Evolutionary conservation across 2,797 vertebrate genomes (phyloP).

Genomic region (Oreonectes daqikongensis): DNA sequence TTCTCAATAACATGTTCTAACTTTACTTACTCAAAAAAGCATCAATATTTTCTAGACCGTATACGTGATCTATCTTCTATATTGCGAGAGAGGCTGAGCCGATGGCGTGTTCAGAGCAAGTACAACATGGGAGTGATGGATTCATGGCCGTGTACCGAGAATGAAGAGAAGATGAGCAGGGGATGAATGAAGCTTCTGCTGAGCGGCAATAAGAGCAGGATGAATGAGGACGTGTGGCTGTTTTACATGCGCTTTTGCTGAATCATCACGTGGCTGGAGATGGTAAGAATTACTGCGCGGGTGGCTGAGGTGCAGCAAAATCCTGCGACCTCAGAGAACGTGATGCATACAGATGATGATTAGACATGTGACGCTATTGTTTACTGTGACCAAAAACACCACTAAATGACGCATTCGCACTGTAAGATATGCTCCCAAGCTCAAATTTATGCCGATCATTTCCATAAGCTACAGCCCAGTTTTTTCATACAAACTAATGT

Average conservation of each 20-base stretch:
- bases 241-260: constrained; percentile 72
- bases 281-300: constrained; percentile 62
- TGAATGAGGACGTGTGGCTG: constrained; percentile 45
- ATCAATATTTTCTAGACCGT: background rate
- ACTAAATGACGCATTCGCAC: background rate
- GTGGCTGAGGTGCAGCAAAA: background rate
- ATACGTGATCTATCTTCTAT: background rate
- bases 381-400: background rate
- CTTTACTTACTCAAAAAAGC: background rate
- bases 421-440: background rate
- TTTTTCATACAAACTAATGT: background rate
- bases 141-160: constrained; percentile 19
- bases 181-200: constrained; percentile 12
- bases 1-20: background rate
- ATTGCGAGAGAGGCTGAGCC: background rate
- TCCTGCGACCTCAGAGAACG: background rate
- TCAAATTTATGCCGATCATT: background rate
- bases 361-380: background rate
- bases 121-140: constrained; percentile 33
- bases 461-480: background rate
- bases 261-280: constrained; percentile 60
- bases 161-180: constrained; percentile 28
- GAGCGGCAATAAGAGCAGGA: constrained; percentile 29
- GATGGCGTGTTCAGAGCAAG: constrained; percentile 21
- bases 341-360: background rate